Evolutionary conservation across 2,113 vertebrate genomes (phyloP).

Genomic region (Polypterus senegalus): DNA sequence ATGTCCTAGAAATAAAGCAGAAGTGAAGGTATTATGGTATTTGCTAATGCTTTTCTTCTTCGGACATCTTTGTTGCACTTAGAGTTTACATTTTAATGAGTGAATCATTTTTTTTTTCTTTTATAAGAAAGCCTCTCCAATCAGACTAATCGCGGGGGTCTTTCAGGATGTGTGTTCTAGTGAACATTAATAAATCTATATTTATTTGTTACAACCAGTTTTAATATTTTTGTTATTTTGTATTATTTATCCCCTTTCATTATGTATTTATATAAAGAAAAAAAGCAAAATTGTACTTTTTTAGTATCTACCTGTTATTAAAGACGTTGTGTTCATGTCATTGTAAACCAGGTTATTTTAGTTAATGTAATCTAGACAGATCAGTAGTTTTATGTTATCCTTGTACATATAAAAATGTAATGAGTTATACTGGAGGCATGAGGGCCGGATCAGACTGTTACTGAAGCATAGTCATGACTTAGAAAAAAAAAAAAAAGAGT

Average conservation of each 20-base stretch:
- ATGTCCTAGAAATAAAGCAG: constrained; percentile 63
- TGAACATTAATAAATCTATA: constrained; percentile 96
- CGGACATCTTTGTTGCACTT: constrained; percentile 97
- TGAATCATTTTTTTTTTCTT: constrained; percentile 69
- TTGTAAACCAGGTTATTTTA: constrained; percentile 85
- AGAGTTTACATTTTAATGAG: constrained; percentile 98
- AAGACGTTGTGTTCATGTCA: constrained; percentile 84
- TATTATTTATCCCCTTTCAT: constrained; percentile 91
- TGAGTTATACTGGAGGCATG: constrained; percentile 83
- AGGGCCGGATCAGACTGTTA: constrained; percentile 60
- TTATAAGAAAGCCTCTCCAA: constrained; percentile 64
- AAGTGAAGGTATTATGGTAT: constrained; percentile 44
- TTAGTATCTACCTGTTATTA: constrained; percentile 86
- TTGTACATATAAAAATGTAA: constrained; percentile 86
- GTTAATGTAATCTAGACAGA: constrained; percentile 91
- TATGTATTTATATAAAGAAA: constrained; percentile 94
- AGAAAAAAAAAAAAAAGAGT: constrained; percentile 47
- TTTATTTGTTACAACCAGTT: constrained; percentile 98
- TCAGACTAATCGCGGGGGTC: constrained; percentile 49
- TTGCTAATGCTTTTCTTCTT: constrained; percentile 51
- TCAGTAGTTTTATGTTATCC: constrained; percentile 85
- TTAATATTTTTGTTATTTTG: constrained; percentile 77
- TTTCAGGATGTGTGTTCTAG: constrained; percentile 86
- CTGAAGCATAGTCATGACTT: constrained; percentile 77
- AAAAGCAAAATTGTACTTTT: constrained; percentile 65